Base-by-base conservation (phyloP, 1,140 invertebrate species). In the Micrasema minimum region DNA sequence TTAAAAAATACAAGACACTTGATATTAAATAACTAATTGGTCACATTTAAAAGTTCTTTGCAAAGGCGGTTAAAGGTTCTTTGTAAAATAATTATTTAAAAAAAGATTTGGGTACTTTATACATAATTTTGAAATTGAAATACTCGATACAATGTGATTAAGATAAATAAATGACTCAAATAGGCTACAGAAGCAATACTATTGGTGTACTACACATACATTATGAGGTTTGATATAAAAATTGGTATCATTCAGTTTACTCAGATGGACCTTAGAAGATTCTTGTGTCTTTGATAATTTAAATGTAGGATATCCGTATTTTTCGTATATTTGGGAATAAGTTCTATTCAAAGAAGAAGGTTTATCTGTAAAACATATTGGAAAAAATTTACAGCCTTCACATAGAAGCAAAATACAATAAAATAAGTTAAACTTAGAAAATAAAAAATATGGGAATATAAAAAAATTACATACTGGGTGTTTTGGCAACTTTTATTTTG, bases 261-360 rank as follows among this genome's bases (percentile, higher is more conserved):
- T 64, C 59, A 64, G 59, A 26, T 64, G 59, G 43, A 64, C 59
- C 43, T 64, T 64, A 26, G 59, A 64, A 16, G 59, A 26, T 4
- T 26, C 43, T 46, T 64, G 59, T 22, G 41, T 64, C 26, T 64
- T 64, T 46, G 59, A 64, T 46, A 64, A 46, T 64, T 64, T 64
- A 64, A 45, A 64, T 31, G 59, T 64, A 16, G 59, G 59, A 23
- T 64, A 64, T 64, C 59, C 59, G 45, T 64, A 64, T 64, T 64
- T 64, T 64, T 64, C 59, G 46, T 64, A 64, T 35, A 64, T 64
- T 46, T 64, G 59, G 10, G 59, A 64, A 64, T 64, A 64, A 31
- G 59, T 64, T 64, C 59, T 64, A 64, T 46, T 64, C 43, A 64
- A 64, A 64, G 59, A 64, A 31, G 59, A 26, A 23, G 59, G n/a